Percentiles rank a stretch among this genome's conserved stretches.
Conservation (phyloP, 2,888 invertebrate genomes). For the Nymphalis urticae region DNA sequence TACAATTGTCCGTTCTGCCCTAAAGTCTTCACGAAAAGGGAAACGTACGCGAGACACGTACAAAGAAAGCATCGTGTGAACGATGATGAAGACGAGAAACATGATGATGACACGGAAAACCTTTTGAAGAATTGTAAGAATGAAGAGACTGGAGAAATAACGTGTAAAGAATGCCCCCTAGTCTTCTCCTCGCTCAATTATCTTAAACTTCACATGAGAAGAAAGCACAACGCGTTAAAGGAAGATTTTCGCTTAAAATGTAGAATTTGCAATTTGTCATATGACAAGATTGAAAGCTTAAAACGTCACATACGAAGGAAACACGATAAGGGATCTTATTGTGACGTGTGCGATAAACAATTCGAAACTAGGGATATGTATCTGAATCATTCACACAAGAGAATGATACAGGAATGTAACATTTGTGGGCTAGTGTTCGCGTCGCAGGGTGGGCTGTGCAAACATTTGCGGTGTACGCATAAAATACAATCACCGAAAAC, state of each 20-base stretch:
- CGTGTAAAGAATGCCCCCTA: constrained; percentile 66
- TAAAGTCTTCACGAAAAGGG: constrained; percentile 65
- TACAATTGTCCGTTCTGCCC: constrained; percentile 70
- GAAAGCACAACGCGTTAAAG: constrained; percentile 68
- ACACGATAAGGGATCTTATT: constrained; percentile 64
- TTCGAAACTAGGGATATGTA: constrained; percentile 64
- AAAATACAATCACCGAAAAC: constrained; percentile 65
- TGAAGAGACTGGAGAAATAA: constrained; percentile 63
- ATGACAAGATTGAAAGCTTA: constrained; percentile 72
- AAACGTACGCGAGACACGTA: constrained; percentile 69
- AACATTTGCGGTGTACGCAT: constrained; percentile 68
- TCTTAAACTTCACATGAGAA: constrained; percentile 70
- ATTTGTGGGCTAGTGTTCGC: constrained; percentile 71
- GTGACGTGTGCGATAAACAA: constrained; percentile 67
- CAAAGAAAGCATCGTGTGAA: constrained; percentile 66
- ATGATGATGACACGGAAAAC: constrained; percentile 38
- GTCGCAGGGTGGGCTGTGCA: constrained; percentile 63
- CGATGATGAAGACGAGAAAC: constrained; percentile 50
- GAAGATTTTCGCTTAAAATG: constrained; percentile 71
- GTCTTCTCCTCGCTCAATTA: constrained; percentile 68
- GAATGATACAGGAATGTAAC: constrained; percentile 63
- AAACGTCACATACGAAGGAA: constrained; percentile 71
- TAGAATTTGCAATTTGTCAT: constrained; percentile 70
- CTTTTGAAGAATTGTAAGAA: constrained; percentile 52
- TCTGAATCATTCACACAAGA: constrained; percentile 65